Base-by-base conservation (phyloP, 2,888 invertebrate species). In the Perizoma flavofasciatum region DNA sequence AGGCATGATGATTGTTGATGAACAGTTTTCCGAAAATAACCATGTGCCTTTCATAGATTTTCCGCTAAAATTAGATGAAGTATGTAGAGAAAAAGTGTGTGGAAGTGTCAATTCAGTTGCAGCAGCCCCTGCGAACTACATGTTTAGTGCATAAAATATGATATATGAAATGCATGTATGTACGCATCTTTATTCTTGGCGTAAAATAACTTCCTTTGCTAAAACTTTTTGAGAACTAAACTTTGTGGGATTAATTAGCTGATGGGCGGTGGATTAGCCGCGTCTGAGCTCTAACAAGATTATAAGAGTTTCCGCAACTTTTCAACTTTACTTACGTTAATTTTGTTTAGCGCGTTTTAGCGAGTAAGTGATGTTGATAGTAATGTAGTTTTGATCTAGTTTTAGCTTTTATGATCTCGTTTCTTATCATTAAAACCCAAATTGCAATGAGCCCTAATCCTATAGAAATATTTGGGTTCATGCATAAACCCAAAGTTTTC, bases 181-280 rank as follows among this genome's bases (percentile, higher is more conserved):
- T n/a, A 40, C 37, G n/a, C 44, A 51, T 52, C 62, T 52, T 62
- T 58, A 58, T 55, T 55, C 79, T 78, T 80, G 81, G 85, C 88
- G 89, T 85, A 85, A 89, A 91, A 90, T 90, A 89, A 89, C 89
- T 90, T 90, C 89, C 86, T 81, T 69, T 87, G 84, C 86, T 86
- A 85, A 88, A 89, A 89, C 86, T 90, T 89, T 89, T 89, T 88
- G 83, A 86, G 86, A 90, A 90, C 90, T 89, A 86, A 89, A 90
- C 85, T 90, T 86, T 79, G 79, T 73, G 74, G 83, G 90, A 90
- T 92, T 92, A 92, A 92, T 92, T 92, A 92, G 92, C 88, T 89
- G 92, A 91, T 92, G 92, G 91, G 80, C 74, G 79, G 81, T 75
- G 88, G 88, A 89, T 89, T 89, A 88, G 85, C 83, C 81, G 79